Percentiles rank a stretch among this genome's conserved stretches.
phyloP scores from a whole-genome alignment of 35 echinoderm and acorn worm species.

The Apostichopus californicus region DNA sequence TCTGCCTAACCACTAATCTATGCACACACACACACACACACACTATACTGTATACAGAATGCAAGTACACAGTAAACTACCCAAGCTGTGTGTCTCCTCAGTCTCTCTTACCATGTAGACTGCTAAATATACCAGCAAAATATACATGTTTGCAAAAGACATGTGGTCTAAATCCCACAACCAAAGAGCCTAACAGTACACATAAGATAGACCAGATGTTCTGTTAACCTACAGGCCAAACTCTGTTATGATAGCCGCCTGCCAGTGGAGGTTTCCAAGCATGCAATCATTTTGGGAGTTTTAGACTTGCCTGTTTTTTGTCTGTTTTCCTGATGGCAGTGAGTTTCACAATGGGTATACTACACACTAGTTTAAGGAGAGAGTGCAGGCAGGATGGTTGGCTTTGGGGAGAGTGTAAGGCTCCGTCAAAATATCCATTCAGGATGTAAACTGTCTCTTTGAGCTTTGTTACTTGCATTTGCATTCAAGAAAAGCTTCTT shows the following conservation, averaged over 20 bases:
- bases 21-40: not conserved
- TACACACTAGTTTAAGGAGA: no score
- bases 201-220: not conserved
- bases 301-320: no score
- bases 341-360: no score
- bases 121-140: not conserved
- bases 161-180: constrained; percentile 3
- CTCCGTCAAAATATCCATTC: no score
- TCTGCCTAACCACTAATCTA: not conserved
- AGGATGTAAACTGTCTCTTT: no score
- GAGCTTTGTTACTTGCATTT: no score
- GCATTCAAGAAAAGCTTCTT: no score
- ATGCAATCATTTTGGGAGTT: not conserved
- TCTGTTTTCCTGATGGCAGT: no score
- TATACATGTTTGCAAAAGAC: not conserved
- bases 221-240: not conserved
- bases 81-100: no score
- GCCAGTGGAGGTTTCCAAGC: not conserved
- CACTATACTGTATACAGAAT: not conserved
- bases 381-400: no score
- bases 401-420: no score
- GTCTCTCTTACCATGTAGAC: not conserved
- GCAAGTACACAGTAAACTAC: not conserved
- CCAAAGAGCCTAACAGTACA: not conserved
- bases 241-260: not conserved